phyloP scores from a whole-genome alignment of 2,888 invertebrate species.

The Eutolmus rufibarbis region DNA sequence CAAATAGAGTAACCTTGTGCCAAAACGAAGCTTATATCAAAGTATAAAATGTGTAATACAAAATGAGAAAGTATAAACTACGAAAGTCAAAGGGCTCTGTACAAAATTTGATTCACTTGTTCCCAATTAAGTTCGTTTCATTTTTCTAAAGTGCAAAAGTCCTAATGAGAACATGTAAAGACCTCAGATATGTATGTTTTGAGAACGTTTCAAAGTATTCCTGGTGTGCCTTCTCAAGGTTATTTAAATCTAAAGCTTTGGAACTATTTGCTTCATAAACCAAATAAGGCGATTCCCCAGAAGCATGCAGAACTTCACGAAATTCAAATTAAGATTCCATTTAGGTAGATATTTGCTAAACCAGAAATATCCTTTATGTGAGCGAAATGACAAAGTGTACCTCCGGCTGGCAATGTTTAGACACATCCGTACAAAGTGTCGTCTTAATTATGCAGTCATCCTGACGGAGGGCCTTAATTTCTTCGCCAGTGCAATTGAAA shows the following conservation, averaged over 20 bases:
- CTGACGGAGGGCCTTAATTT: background rate
- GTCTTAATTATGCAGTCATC: slow-evolving; percentile 14
- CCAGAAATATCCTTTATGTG: background rate
- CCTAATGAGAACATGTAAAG: background rate
- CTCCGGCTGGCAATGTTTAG: background rate
- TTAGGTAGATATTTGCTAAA: background rate
- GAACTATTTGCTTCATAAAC: background rate
- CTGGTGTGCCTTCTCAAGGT: background rate
- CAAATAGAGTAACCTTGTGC: background rate
- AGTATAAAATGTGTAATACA: background rate
- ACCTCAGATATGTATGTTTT: background rate
- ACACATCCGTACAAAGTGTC: background rate
- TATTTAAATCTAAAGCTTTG: background rate
- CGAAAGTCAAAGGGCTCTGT: background rate
- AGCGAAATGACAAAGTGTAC: background rate
- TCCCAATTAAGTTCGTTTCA: background rate
- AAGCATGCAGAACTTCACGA: background rate
- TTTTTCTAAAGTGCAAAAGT: background rate
- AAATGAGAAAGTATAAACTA: background rate
- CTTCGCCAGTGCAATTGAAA: slow-evolving; percentile 23
- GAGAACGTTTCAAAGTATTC: background rate
- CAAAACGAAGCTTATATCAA: background rate
- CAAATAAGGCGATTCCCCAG: background rate
- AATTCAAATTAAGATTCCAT: background rate
- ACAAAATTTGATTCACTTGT: background rate